Evolutionary conservation across 1,140 invertebrate species (phyloP).

Genomic region (Pachypsylla venusta): DNA sequence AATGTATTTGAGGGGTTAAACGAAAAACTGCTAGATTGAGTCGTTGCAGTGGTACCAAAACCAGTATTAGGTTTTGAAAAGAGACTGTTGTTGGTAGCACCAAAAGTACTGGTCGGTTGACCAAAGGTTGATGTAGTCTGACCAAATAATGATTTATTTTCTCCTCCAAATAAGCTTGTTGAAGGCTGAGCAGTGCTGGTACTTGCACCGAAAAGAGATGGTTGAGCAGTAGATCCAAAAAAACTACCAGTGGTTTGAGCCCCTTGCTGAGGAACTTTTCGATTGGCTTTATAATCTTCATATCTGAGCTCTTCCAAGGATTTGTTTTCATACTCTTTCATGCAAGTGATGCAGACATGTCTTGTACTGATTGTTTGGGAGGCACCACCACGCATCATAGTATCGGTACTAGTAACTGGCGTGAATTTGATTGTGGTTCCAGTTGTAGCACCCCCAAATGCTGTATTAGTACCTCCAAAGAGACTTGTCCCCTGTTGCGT

Average conservation of each 20-base stretch:
- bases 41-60: conserved; percentile 29
- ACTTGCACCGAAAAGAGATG: conserved; percentile 36
- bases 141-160: conserved; percentile 31
- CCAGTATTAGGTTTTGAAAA: conserved; percentile 28
- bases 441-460: conserved; percentile 37
- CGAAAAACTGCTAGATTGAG: conserved; percentile 19
- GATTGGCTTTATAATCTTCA: conserved; percentile 81
- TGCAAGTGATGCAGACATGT: conserved; percentile 90
- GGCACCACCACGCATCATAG: conserved; percentile 73
- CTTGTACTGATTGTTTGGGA: conserved; percentile 71
- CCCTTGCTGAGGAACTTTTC: conserved; percentile 53
- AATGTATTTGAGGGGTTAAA: conserved; percentile 11
- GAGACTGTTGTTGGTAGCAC: conserved; percentile 17
- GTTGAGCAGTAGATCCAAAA: conserved; percentile 36
- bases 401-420: conserved; percentile 72
- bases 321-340: conserved; percentile 95
- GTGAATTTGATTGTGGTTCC: conserved; percentile 75
- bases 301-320: conserved; percentile 83
- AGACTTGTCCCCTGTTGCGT: conserved; percentile 32
- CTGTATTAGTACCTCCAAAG: conserved; percentile 44
- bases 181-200: conserved; percentile 29
- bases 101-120: conserved; percentile 22
- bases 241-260: conserved; percentile 33
- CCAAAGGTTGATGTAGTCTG: conserved; percentile 24
- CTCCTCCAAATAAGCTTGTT: conserved; percentile 26